Evolutionary conservation across 2,888 invertebrate genomes (phyloP).

Genomic region (Tanaodytes sp.): DNA sequence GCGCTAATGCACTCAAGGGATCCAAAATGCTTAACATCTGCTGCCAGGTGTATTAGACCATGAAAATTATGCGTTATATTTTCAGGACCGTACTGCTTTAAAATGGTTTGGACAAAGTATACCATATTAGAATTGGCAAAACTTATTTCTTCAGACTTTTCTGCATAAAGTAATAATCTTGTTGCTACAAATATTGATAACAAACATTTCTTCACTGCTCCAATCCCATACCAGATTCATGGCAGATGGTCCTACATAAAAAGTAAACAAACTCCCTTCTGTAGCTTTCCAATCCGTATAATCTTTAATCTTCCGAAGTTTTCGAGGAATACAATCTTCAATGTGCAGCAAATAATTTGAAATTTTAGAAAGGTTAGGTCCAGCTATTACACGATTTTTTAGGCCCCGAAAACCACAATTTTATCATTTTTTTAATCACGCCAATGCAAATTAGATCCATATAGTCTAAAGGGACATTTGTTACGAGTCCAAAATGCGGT

Average conservation of each 20-base stretch:
- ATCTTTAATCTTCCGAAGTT: conserved; percentile 2
- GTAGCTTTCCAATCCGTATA: conserved; percentile 12
- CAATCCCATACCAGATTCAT: not conserved
- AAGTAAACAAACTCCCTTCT: conserved; percentile 3
- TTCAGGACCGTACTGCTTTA: not conserved
- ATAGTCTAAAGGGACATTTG: conserved; percentile 13
- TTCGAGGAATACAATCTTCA: not conserved
- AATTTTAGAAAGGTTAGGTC: not conserved
- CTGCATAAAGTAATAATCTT: not conserved
- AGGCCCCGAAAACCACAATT: not conserved
- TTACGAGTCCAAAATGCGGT: conserved; percentile 3
- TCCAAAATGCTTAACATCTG: conserved; percentile 5
- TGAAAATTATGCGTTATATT: conserved; percentile 9
- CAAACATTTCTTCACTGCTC: conserved; percentile 2
- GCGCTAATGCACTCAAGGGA: conserved; percentile 9
- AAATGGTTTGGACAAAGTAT: conserved; percentile 1
- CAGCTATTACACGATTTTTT: not conserved
- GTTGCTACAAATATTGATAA: conserved; percentile 4
- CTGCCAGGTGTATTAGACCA: not conserved
- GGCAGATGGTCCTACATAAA: conserved; percentile 6
- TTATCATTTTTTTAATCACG: not conserved
- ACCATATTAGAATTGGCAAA: not conserved
- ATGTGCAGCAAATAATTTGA: not conserved
- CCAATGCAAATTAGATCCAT: too few relatives aligned
- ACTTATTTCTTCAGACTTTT: not conserved